Evolutionary conservation across 2,113 vertebrate species (phyloP).

Genomic region (Psammodynastes pulverulentus): DNA sequence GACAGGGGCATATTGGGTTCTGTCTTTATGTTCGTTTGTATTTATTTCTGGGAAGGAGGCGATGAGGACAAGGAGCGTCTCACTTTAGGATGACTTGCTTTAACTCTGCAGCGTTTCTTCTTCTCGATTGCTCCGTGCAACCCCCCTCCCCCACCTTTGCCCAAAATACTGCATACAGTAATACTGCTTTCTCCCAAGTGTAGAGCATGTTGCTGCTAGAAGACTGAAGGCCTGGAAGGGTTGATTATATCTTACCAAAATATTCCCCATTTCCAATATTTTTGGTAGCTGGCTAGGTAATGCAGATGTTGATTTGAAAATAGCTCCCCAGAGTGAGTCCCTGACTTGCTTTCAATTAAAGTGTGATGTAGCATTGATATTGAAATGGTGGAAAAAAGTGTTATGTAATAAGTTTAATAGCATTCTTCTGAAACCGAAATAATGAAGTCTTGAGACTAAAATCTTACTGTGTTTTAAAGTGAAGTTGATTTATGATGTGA

Average conservation of each 20-base stretch:
- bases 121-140: background rate
- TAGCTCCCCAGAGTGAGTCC: background rate
- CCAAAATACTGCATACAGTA: background rate
- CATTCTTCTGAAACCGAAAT: background rate
- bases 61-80: background rate
- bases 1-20: background rate
- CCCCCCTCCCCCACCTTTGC: no score
- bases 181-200: no score
- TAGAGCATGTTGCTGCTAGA: background rate
- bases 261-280: background rate
- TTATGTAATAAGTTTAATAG: background rate
- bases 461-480: background rate
- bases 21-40: background rate
- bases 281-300: background rate
- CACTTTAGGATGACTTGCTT: conserved; percentile 7
- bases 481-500: background rate
- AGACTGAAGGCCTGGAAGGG: background rate
- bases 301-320: background rate
- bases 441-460: background rate
- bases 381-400: background rate
- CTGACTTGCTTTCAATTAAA: background rate
- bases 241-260: background rate
- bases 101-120: background rate
- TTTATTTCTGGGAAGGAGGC: background rate
- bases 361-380: background rate